phyloP scores from a whole-genome alignment of 2,113 vertebrate species.

The Takifugu flavidus region DNA sequence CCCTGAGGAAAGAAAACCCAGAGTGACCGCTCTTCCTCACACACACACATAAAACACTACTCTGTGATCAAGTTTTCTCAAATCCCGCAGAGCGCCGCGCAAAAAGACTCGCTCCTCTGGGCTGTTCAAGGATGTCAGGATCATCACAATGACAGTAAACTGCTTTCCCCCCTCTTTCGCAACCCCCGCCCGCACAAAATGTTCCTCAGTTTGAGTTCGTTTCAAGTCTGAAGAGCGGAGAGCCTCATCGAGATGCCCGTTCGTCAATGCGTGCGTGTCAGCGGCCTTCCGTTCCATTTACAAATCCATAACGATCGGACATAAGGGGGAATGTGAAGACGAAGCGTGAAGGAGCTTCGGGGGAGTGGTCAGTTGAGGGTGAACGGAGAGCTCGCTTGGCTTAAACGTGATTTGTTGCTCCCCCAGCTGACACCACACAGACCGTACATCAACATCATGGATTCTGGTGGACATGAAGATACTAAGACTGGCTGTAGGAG shows the following conservation, averaged over 20 bases:
- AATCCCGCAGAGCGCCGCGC: slow-evolving; percentile 38
- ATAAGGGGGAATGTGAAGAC: slow-evolving; percentile 8
- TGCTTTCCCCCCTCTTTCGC: not conserved
- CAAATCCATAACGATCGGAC: slow-evolving; percentile 21
- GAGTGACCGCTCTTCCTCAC: slow-evolving; percentile 16
- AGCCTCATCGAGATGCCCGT: not conserved
- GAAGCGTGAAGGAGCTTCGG: slow-evolving; percentile 1
- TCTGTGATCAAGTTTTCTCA: slow-evolving; percentile 60
- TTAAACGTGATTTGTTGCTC: not conserved
- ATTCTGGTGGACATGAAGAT: slow-evolving; percentile 1
- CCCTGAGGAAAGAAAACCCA: slow-evolving; percentile 72
- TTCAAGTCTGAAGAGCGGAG: slow-evolving; percentile 33
- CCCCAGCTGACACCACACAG: slow-evolving; percentile 1
- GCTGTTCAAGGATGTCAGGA: slow-evolving; percentile 73
- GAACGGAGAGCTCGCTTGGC: slow-evolving; percentile 1
- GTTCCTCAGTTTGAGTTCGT: slow-evolving; percentile 35
- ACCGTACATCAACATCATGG: slow-evolving; percentile 13
- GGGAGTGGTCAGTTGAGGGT: not conserved
- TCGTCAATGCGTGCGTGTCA: slow-evolving; percentile 3
- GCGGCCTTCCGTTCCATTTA: not conserved
- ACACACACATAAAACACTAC: slow-evolving; percentile 15
- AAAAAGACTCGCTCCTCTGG: slow-evolving; percentile 37
- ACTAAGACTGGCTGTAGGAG: slow-evolving; percentile 94
- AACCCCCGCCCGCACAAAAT: not conserved
- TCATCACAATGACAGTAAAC: slow-evolving; percentile 38